Conservation (phyloP, 2,888 invertebrate genomes). For the Caenorhabditis sp. region DNA sequence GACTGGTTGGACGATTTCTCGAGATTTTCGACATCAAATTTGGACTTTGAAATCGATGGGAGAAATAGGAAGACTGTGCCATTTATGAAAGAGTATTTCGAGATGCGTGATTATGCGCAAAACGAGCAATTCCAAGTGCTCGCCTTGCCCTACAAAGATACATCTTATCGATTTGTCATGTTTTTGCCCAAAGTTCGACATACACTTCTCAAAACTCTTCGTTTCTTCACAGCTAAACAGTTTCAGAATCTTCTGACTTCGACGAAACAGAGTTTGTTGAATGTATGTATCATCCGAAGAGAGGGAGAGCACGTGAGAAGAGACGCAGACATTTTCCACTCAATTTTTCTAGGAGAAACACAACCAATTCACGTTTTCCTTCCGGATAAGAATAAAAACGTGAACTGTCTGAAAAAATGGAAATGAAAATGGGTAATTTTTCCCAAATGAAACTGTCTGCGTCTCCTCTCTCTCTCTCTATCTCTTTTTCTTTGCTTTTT, state of each 20-base stretch:
- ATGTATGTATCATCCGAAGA: no score
- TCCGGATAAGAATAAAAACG: no score
- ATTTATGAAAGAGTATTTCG: slow-evolving; percentile 15
- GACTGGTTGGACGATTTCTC: slow-evolving; percentile 28
- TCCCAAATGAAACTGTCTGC: no score
- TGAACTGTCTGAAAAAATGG: no score
- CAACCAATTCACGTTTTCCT: no score
- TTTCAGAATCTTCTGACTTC: slow-evolving; percentile 12
- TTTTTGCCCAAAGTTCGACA: slow-evolving; percentile 57
- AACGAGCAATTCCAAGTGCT: slow-evolving; percentile 42
- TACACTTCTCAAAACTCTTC: slow-evolving; percentile 33
- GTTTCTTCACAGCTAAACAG: slow-evolving; percentile 11
- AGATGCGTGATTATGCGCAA: slow-evolving; percentile 12
- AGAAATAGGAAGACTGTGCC: slow-evolving; percentile 12
- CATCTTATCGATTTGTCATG: slow-evolving; percentile 42
- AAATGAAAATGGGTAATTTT: no score
- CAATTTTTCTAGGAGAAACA: no score
- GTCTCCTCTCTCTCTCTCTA: no score
- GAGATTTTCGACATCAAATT: neutral
- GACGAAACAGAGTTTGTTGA: slow-evolving; percentile 3
- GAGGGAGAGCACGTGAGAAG: no score
- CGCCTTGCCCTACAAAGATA: slow-evolving; percentile 40
- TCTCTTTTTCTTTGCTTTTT: no score
- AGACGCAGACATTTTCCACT: neutral
- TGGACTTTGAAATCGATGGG: slow-evolving; percentile 8